Conservation (phyloP, 2,888 invertebrate genomes). For the Heliconius cydno region DNA sequence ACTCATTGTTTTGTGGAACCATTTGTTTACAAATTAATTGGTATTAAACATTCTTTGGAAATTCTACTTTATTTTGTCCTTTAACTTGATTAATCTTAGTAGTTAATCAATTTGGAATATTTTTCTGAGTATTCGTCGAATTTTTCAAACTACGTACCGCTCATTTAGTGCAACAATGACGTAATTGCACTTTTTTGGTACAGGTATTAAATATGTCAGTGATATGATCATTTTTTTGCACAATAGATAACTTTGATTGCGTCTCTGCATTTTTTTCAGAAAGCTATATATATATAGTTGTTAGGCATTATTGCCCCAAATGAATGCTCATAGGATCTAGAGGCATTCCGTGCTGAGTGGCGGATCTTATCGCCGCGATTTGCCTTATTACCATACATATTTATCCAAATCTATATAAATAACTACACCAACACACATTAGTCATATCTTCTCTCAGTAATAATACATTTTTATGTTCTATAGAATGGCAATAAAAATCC, state of each 20-base stretch:
- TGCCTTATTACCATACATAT: neutral
- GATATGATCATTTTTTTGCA: neutral
- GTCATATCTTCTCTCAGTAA: neutral
- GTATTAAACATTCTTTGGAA: slow-evolving; percentile 48
- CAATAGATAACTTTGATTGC: no score
- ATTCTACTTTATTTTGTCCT: slow-evolving; percentile 33
- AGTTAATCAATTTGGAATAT: slow-evolving; percentile 32
- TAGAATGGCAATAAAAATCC: slow-evolving; percentile 22
- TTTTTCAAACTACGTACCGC: neutral
- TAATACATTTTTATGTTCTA: slow-evolving; percentile 2
- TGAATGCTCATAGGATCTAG: no score
- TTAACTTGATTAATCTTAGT: slow-evolving; percentile 30
- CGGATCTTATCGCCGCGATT: neutral
- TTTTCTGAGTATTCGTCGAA: neutral
- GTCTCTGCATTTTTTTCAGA: no score
- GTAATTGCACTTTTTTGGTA: neutral
- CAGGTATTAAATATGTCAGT: neutral
- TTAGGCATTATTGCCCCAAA: no score
- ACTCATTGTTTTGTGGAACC: slow-evolving; percentile 57
- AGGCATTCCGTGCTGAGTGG: no score
- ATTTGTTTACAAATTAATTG: slow-evolving; percentile 75
- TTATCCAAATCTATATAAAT: neutral
- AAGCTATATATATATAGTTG: no score
- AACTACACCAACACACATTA: neutral
- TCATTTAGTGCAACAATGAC: neutral